Evolutionary conservation across 2,888 invertebrate species (phyloP).

Genomic region (Opisthograptis luteolata): DNA sequence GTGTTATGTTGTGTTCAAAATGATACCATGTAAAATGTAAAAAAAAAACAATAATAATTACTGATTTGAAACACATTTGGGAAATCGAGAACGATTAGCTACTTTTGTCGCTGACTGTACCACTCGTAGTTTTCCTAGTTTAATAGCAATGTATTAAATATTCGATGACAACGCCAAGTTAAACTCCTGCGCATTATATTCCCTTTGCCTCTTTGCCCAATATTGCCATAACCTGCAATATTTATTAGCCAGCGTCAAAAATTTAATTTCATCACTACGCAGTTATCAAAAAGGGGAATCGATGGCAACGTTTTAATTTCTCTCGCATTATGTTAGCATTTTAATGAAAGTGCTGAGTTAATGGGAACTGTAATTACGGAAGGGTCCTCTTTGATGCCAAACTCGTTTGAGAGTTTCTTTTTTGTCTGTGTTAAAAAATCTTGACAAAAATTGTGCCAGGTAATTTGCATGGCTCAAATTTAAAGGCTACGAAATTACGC

Average conservation of each 20-base stretch:
- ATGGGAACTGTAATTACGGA: constrained; percentile 43
- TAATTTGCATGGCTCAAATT: constrained; percentile 13
- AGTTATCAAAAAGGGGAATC: constrained; percentile 40
- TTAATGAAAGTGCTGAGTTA: constrained; percentile 45
- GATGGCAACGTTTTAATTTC: constrained; percentile 46
- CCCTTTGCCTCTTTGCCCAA: not conserved
- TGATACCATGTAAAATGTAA: too few species aligned
- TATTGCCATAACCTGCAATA: constrained; percentile 30
- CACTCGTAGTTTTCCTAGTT: too few species aligned
- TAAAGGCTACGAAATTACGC: constrained; percentile 1
- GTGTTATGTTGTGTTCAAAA: too few species aligned
- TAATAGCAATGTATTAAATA: too few species aligned
- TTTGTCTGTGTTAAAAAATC: constrained; percentile 29
- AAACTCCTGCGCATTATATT: not conserved
- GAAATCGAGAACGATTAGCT: too few species aligned
- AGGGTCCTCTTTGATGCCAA: constrained; percentile 44
- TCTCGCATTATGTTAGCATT: constrained; percentile 36
- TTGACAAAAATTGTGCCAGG: constrained; percentile 13
- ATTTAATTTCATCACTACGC: constrained; percentile 37
- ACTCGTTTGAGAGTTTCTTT: constrained; percentile 35
- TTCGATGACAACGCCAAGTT: not conserved
- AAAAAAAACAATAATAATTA: too few species aligned
- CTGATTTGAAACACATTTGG: too few species aligned
- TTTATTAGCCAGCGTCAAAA: constrained; percentile 31
- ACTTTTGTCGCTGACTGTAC: too few species aligned